Evolutionary conservation across 2,888 invertebrate genomes (phyloP), one percentile per base, ranked within the genome.

Genomic region (Ichneumoninae sp.): DNA sequence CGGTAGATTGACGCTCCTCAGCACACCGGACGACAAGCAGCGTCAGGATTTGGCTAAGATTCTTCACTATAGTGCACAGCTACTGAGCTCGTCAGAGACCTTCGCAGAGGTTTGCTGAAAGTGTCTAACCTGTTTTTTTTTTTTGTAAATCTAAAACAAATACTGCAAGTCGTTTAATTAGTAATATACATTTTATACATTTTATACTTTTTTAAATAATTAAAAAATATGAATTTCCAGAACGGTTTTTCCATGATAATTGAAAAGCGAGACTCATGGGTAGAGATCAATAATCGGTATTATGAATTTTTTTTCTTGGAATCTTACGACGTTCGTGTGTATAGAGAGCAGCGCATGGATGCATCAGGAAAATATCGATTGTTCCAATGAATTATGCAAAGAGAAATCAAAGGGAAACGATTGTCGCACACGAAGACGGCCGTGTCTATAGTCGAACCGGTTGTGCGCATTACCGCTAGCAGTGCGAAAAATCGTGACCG

Each of bases 1-100:
- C 19, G 94, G 94, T 77, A 93, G 93, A 78, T 88, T 94, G 66
- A 83, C 86, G 10, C 70, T 87, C 1, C 75, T 94, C 50, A 89
- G 90, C 52, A 89, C 88, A n/a, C 86, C 89, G 22, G 89, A 89
- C 69, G 88, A 86, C 10, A 89, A 89, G 44, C 89, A 90, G 52
- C 92, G 92, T 3, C 90, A 91, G 22, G 90, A 92, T 66, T 87
- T 94, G 78, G 85, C 90, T 6, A 91, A 89, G 70, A 90, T 93
- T 89, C 85, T 93, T 70, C 91, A 92, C 70, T 92, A 93, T 72
- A 86, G 93, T 22, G 86, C 91, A n/a, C 88, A 89, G 62, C 90
- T 93, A 62, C 83, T 93, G 13, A 91, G 86, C 70, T 89, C 91
- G 10, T 81, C 86, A n/a, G 91, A 90, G 72, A 83, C 50, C 10